Conservation (phyloP, 92 coral and sea anemone genomes). For the Epizoanthus rinbou region DNA sequence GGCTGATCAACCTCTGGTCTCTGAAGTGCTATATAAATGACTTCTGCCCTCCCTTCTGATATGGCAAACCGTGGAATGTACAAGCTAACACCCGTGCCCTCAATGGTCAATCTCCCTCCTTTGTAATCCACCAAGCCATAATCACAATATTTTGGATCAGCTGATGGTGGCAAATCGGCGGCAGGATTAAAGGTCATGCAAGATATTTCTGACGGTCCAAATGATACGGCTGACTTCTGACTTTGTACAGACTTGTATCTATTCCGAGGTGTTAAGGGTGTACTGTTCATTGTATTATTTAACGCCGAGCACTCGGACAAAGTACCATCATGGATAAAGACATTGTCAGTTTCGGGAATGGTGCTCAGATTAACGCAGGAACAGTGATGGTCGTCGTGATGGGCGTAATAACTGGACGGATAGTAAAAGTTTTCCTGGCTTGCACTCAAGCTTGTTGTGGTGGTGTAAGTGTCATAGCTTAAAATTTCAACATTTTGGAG, state of each 20-base stretch:
- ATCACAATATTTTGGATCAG: slow-evolving; percentile 27
- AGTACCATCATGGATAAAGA: slow-evolving; percentile 16
- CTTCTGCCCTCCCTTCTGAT: slow-evolving; percentile 14
- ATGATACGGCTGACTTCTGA: slow-evolving; percentile 18
- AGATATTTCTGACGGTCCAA: slow-evolving; percentile 3
- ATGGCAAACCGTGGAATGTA: slow-evolving; percentile 18
- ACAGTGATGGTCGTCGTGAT: neutral
- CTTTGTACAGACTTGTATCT: neutral
- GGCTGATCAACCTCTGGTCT: slow-evolving; percentile 11
- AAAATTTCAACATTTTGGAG: neutral
- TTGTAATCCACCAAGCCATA: slow-evolving; percentile 22
- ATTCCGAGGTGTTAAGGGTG: neutral
- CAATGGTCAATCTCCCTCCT: slow-evolving; percentile 24
- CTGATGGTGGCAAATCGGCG: slow-evolving; percentile 9
- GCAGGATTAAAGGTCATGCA: slow-evolving; percentile 14
- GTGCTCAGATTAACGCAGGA: neutral
- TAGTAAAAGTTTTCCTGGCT: neutral
- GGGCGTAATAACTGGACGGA: neutral
- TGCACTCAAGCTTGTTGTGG: neutral
- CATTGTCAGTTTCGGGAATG: neutral
- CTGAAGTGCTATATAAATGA: slow-evolving; percentile 34
- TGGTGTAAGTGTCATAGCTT: neutral
- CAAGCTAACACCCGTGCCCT: slow-evolving; percentile 26
- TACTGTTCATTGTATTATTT: neutral
- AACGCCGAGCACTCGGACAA: neutral